phyloP scores from a whole-genome alignment of 2,888 invertebrate species.

The Aphodius granarius region DNA sequence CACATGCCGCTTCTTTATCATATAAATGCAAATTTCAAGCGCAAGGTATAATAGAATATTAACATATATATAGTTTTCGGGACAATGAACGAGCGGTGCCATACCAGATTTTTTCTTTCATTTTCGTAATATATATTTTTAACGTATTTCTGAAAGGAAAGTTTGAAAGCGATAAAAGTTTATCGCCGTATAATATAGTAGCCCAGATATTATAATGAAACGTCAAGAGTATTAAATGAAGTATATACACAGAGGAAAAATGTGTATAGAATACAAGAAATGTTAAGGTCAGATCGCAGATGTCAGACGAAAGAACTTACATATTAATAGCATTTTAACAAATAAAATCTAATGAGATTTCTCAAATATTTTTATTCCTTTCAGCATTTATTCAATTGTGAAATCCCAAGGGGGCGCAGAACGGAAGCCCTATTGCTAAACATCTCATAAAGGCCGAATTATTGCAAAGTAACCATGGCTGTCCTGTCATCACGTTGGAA shows the following conservation, averaged over 20 bases:
- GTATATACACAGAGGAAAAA: too few species aligned
- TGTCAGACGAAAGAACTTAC: not conserved
- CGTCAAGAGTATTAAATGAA: too few species aligned
- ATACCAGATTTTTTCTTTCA: not conserved
- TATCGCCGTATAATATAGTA: not conserved
- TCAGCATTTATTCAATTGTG: not conserved
- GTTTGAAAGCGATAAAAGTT: not conserved
- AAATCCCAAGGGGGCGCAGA: not conserved
- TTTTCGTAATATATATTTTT: not conserved
- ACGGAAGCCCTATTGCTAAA: not conserved
- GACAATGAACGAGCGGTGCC: not conserved
- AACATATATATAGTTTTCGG: constrained; percentile 4
- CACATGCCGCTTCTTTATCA: not conserved
- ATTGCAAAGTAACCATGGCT: not conserved
- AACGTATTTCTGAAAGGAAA: not conserved
- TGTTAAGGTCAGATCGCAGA: too few species aligned
- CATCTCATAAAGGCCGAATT: not conserved
- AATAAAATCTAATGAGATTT: not conserved
- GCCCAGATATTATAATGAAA: not conserved
- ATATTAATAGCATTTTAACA: not conserved
- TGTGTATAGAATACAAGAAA: too few species aligned
- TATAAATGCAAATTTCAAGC: constrained; percentile 7
- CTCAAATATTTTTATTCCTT: not conserved
- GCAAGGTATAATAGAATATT: not conserved
- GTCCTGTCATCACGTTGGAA: not conserved